Conservation (phyloP, 2,797 vertebrate genomes). For the Typhlichthys eigenmanni region DNA sequence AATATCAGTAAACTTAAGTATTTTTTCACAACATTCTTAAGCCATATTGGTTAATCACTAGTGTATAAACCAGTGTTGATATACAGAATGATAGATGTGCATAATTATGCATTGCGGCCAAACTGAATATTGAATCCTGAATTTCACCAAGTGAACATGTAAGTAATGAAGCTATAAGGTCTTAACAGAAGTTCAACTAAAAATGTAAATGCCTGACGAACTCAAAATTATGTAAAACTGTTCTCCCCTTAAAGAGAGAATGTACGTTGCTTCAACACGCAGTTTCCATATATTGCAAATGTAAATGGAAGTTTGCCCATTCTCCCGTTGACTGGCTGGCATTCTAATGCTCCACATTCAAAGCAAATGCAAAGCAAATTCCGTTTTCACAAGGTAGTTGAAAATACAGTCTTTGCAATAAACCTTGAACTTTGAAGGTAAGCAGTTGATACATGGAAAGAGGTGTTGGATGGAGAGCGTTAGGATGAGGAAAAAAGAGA, state of each 20-base stretch:
- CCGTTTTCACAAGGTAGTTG: slow-evolving; percentile 43
- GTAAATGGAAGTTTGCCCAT: background rate
- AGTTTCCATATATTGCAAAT: background rate
- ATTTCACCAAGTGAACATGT: no score
- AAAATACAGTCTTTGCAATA: slow-evolving; percentile 47
- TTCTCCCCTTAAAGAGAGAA: background rate
- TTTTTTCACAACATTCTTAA: no score
- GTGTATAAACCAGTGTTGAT: no score
- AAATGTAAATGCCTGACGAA: background rate
- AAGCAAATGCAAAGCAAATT: slow-evolving; percentile 34
- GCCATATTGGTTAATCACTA: no score
- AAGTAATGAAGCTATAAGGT: no score
- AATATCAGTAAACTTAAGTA: no score
- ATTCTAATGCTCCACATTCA: slow-evolving; percentile 31
- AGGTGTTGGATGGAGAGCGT: background rate
- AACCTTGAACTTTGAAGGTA: slow-evolving; percentile 59
- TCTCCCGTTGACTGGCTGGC: slow-evolving; percentile 18
- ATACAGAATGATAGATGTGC: no score
- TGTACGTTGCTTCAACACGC: background rate
- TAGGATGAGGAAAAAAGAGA: slow-evolving; percentile 25
- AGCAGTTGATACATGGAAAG: slow-evolving; percentile 23
- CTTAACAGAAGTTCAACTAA: no score
- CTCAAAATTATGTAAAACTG: background rate
- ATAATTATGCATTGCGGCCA: no score
- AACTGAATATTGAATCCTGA: no score